Conservation (phyloP, 2,797 vertebrate genomes). For the Cottoperca gobio region DNA sequence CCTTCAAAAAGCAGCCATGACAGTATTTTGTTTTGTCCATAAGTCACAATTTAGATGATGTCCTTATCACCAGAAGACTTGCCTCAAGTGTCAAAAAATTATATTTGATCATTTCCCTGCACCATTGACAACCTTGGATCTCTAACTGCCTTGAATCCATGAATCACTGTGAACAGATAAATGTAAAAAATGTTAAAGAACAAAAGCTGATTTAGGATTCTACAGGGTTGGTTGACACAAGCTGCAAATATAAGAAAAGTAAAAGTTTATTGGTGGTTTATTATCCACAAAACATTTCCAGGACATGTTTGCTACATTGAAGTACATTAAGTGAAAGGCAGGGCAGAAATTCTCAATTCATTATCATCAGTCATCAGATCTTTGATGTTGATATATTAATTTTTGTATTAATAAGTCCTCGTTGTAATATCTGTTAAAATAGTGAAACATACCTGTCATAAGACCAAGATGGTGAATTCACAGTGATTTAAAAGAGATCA, state of each 20-base stretch:
- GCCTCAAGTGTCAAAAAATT: constrained; percentile 25
- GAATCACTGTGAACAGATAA: constrained; percentile 9
- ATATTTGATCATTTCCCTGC: constrained; percentile 42
- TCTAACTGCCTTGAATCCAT: constrained; percentile 5
- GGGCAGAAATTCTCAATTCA: not conserved
- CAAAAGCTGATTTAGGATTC: not conserved
- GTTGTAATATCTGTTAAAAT: not conserved
- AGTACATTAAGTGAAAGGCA: not conserved
- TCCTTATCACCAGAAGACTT: constrained; percentile 33
- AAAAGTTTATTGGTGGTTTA: not conserved
- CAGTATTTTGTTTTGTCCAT: constrained; percentile 50
- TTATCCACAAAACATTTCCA: not conserved
- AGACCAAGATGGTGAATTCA: not conserved
- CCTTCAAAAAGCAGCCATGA: constrained; percentile 23
- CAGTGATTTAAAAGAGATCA: not conserved
- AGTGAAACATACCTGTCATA: not conserved
- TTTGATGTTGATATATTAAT: too few relatives aligned
- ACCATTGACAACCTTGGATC: constrained; percentile 31
- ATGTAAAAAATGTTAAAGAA: not conserved
- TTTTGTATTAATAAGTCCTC: too few relatives aligned
- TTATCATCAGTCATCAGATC: not conserved
- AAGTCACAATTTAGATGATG: constrained; percentile 51
- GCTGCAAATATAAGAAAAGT: not conserved
- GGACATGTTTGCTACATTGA: not conserved
- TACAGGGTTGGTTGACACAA: not conserved